phyloP scores from a whole-genome alignment of 1,140 invertebrate species.

The Drosophila sproati region DNA sequence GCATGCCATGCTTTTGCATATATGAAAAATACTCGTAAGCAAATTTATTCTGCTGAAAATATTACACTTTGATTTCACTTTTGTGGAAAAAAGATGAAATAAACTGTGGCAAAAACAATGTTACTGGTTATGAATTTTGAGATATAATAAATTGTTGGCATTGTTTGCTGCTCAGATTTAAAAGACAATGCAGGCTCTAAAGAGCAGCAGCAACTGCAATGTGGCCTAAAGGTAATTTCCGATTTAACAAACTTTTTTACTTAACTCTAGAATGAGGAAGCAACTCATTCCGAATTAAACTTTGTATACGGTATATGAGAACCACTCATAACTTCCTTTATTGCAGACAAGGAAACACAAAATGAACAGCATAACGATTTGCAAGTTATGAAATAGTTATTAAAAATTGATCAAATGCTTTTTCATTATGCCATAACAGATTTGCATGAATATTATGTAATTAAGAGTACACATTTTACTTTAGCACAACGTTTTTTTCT shows the following conservation, averaged over 20 bases:
- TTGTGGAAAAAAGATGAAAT: conserved; percentile 14
- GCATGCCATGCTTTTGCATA: conserved; percentile 13
- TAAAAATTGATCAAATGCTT: no score
- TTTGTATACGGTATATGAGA: background rate
- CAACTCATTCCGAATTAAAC: conserved; percentile 3
- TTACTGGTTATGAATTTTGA: conserved; percentile 25
- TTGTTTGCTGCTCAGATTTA: conserved; percentile 3
- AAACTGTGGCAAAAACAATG: conserved; percentile 24
- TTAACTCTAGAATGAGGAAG: background rate
- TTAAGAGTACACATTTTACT: background rate
- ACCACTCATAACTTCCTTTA: background rate
- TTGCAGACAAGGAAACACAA: background rate
- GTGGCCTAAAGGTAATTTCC: conserved; percentile 1
- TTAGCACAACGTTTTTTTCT: background rate
- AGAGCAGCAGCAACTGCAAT: conserved; percentile 1
- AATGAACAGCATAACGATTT: no score
- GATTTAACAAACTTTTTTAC: conserved; percentile 10
- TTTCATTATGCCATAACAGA: background rate
- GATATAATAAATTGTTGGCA: conserved; percentile 28
- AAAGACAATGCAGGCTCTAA: conserved; percentile 6
- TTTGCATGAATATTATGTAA: background rate
- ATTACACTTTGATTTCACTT: conserved; percentile 65
- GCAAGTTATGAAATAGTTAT: no score
- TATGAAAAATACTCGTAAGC: conserved; percentile 35
- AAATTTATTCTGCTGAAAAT: conserved; percentile 72